Conservation (phyloP, 2,113 vertebrate species). For the Grammomys dolichurus region DNA sequence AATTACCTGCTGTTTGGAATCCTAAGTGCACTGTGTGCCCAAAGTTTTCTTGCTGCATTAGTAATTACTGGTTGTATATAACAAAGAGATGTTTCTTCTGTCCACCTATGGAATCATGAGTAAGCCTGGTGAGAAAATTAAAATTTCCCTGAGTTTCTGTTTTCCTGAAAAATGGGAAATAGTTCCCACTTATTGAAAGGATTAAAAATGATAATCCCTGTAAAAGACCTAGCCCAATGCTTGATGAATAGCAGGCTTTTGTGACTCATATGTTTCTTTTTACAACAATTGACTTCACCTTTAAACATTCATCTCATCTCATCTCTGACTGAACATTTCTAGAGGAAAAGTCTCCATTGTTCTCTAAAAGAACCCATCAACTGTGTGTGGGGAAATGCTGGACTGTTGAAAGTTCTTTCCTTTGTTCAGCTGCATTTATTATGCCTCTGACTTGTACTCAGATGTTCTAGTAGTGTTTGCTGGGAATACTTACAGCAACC, state of each 20-base stretch:
- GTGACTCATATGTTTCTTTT: slow-evolving; percentile 50
- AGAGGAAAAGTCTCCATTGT: neutral
- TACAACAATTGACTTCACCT: neutral
- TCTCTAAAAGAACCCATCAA: neutral
- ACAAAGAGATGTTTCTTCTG: neutral
- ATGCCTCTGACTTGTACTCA: neutral
- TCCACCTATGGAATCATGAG: neutral
- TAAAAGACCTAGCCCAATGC: neutral
- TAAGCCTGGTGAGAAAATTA: slow-evolving; percentile 23
- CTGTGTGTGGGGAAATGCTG: neutral
- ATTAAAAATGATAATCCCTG: slow-evolving; percentile 22
- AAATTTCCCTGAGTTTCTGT: neutral
- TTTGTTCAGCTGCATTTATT: neutral
- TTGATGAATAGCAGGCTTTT: neutral
- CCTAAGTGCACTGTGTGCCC: neutral
- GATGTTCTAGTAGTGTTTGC: neutral
- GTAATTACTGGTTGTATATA: neutral
- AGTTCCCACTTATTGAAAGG: neutral
- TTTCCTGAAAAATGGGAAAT: slow-evolving; percentile 1
- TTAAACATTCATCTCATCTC: slow-evolving; percentile 15
- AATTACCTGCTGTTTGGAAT: neutral
- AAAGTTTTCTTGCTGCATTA: slow-evolving; percentile 14
- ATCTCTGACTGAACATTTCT: slow-evolving; percentile 32
- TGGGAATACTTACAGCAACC: neutral
- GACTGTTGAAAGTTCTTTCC: slow-evolving; percentile 34